Evolutionary conservation across 2,888 invertebrate species (phyloP).

Genomic region (Melieria omissa): DNA sequence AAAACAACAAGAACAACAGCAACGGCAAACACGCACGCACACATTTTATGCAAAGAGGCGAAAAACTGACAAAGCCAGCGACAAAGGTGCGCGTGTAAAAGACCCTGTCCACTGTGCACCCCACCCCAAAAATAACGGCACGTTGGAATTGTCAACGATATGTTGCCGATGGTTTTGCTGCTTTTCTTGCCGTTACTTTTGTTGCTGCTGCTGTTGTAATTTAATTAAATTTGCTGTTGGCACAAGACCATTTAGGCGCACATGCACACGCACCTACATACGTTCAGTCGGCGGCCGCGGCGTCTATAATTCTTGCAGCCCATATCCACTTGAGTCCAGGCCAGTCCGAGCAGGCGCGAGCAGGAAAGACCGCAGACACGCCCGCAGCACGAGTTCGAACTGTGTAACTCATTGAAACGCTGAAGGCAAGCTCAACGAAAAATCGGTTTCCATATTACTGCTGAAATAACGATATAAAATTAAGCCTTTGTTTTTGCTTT

Average conservation of each 20-base stretch:
- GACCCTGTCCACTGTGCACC: not conserved
- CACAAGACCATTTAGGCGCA: slow-evolving; percentile 33
- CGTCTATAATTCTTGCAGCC: no score
- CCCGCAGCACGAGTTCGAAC: slow-evolving; percentile 49
- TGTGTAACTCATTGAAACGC: slow-evolving; percentile 39
- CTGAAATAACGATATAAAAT: no score
- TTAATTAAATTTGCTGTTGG: slow-evolving; percentile 21
- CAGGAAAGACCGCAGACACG: slow-evolving; percentile 39
- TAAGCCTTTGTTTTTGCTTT: not conserved
- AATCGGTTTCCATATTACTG: no score
- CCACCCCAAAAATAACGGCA: slow-evolving; percentile 20
- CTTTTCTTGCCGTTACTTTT: not conserved
- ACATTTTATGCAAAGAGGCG: not conserved
- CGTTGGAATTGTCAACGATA: slow-evolving; percentile 10
- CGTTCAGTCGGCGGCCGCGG: slow-evolving; percentile 15
- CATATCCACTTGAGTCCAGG: no score
- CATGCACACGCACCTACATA: slow-evolving; percentile 20
- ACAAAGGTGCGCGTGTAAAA: not conserved
- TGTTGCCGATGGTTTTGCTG: not conserved
- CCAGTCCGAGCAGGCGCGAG: not conserved
- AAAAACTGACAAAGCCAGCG: slow-evolving; percentile 9
- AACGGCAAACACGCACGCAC: not conserved
- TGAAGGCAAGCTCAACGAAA: slow-evolving; percentile 12
- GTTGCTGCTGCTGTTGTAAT: slow-evolving; percentile 15
- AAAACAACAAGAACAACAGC: slow-evolving; percentile 7